A percentile compares a stretch with the other conserved stretches of the same genome.
phyloP scores from a whole-genome alignment of 53 echinoderm and acorn worm species.

The Holothuria scabra region DNA sequence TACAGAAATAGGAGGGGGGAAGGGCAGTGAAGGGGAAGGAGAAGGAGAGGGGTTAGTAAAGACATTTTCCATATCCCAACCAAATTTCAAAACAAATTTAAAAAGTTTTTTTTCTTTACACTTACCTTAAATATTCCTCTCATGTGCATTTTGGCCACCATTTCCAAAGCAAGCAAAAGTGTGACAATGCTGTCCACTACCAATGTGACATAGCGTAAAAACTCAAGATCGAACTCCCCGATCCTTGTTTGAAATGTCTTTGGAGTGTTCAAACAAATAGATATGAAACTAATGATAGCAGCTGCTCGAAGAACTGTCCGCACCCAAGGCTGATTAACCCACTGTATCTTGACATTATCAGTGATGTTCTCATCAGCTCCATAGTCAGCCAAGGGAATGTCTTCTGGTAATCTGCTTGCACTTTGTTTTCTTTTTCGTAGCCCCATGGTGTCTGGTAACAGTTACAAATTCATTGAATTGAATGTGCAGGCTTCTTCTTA shows the following conservation, averaged over 20 bases:
- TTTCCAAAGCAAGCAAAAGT: conserved; percentile 81
- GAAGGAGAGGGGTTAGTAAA: too few species aligned
- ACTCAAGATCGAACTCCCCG: not conserved
- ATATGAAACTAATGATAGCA: conserved; percentile 85
- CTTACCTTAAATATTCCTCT: conserved; percentile 85
- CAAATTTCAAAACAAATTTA: too few species aligned
- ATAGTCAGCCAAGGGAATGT: conserved; percentile 87
- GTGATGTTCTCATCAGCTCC: conserved; percentile 97
- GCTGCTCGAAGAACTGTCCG: conserved; percentile 71
- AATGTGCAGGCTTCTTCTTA: too few species aligned
- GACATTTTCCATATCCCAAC: too few species aligned
- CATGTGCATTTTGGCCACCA: conserved; percentile 91
- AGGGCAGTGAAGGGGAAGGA: too few species aligned
- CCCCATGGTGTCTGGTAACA: conserved; percentile 61
- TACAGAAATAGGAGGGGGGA: too few species aligned
- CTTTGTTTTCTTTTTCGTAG: conserved; percentile 94
- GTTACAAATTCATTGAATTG: too few species aligned
- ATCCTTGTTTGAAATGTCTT: conserved; percentile 58
- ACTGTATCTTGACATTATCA: conserved; percentile 91
- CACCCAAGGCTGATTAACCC: conserved; percentile 99
- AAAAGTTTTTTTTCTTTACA: not conserved
- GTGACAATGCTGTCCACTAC: conserved; percentile 78
- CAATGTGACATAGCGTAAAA: conserved; percentile 68
- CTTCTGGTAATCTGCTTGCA: conserved; percentile 74
- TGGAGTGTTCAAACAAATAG: conserved; percentile 92